Evolutionary conservation across 2,113 vertebrate genomes (phyloP).

Genomic region (Megaceryle torquata): DNA sequence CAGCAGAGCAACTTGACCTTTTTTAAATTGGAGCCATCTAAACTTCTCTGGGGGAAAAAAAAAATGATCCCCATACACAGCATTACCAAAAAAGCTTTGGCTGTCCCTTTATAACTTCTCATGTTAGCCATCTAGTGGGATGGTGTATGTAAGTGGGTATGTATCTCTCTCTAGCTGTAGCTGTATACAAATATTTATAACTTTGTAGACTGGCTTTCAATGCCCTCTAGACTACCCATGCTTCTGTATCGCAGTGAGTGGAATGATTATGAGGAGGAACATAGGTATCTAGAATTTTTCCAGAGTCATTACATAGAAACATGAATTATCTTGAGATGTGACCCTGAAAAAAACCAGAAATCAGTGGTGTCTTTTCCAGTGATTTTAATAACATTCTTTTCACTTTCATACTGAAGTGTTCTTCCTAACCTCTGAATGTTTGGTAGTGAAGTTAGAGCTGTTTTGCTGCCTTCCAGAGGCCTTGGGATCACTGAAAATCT

Average conservation of each 20-base stretch:
- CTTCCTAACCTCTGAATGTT: neutral
- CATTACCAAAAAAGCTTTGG: neutral
- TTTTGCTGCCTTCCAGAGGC: neutral
- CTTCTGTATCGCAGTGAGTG: too few species aligned
- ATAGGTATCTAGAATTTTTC: neutral
- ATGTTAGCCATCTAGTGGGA: neutral
- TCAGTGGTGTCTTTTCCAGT: neutral
- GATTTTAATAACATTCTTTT: neutral
- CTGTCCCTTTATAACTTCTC: neutral
- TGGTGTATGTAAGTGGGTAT: too few species aligned
- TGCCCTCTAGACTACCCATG: neutral
- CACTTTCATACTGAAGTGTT: neutral
- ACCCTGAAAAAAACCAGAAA: neutral
- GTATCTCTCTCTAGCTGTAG: neutral
- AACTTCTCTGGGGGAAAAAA: fast-evolving
- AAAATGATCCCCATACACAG: neutral
- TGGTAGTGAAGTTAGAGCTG: neutral
- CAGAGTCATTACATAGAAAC: neutral
- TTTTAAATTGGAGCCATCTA: neutral
- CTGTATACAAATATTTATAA: too few species aligned
- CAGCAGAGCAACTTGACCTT: neutral
- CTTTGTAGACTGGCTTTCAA: neutral
- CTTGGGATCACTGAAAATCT: neutral
- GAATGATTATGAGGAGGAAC: neutral
- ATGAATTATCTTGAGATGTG: neutral